Evolutionary conservation across 1,140 invertebrate species (phyloP).

Genomic region (Sinella curviseta): DNA sequence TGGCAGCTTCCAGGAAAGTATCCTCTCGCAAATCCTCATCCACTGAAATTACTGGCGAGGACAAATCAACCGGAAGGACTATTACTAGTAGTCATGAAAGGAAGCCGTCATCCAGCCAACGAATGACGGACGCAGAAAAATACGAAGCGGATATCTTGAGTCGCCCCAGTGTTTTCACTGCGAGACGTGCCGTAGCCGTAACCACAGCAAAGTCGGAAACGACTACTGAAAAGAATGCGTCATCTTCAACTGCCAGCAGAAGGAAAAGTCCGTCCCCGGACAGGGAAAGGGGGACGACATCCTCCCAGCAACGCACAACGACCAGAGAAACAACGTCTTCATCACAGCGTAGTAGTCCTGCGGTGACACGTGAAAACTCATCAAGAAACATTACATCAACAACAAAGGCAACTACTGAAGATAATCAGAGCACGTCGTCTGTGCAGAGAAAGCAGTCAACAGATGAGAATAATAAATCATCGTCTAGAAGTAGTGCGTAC

Average conservation of each 20-base stretch:
- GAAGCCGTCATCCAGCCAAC: too few relatives aligned
- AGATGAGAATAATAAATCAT: background rate
- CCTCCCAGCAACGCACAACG: background rate
- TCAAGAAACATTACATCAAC: background rate
- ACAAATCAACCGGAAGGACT: background rate
- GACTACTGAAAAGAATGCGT: background rate
- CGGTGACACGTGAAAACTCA: background rate
- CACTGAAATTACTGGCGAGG: background rate
- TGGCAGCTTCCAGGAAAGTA: background rate
- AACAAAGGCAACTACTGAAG: background rate
- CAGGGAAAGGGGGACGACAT: conserved; percentile 1
- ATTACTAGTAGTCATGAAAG: too few relatives aligned
- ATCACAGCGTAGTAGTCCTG: too few relatives aligned
- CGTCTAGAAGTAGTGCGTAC: background rate
- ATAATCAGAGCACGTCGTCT: background rate
- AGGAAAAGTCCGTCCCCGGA: background rate
- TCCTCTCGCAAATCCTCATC: background rate
- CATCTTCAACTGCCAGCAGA: background rate
- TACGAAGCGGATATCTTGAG: conserved; percentile 44
- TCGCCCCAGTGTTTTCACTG: conserved; percentile 39
- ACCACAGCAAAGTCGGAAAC: conserved; percentile 13
- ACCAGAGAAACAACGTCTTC: background rate
- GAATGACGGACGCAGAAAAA: conserved; percentile 36
- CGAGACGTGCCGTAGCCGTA: background rate
- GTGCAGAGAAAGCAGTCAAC: background rate